Evolutionary conservation across 1,140 invertebrate species (phyloP).

Genomic region (Coptotermes formosanus): DNA sequence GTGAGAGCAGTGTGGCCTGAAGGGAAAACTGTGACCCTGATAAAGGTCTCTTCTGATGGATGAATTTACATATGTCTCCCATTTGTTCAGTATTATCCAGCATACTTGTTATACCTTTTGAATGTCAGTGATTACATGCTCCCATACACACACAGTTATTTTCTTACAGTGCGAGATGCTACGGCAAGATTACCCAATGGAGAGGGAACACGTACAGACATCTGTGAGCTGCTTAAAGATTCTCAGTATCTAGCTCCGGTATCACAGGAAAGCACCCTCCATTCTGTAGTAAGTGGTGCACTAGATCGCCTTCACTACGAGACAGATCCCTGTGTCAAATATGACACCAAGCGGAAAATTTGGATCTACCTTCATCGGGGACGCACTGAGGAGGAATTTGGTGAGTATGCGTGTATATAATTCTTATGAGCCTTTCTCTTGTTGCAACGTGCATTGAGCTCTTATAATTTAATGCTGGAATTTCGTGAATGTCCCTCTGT

Average conservation of each 20-base stretch:
- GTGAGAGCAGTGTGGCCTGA: not conserved
- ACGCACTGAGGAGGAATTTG: slow-evolving; percentile 75
- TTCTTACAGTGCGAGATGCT: slow-evolving; percentile 74
- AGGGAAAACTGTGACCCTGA: not conserved
- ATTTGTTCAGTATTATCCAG: not conserved
- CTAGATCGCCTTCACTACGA: slow-evolving; percentile 86
- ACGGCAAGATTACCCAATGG: slow-evolving; percentile 90
- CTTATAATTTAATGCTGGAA: too few species aligned
- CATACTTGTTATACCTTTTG: not conserved
- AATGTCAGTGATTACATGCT: slow-evolving; percentile 13
- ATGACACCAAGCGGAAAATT: slow-evolving; percentile 82
- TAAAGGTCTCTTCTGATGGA: not conserved
- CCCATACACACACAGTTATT: slow-evolving; percentile 34
- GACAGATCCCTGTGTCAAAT: slow-evolving; percentile 86
- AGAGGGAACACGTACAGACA: slow-evolving; percentile 87
- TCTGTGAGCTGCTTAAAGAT: slow-evolving; percentile 78
- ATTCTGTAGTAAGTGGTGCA: slow-evolving; percentile 85
- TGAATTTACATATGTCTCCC: not conserved
- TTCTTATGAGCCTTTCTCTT: too few species aligned
- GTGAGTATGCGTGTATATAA: slow-evolving; percentile 28
- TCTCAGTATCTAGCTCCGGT: slow-evolving; percentile 79
- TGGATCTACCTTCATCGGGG: slow-evolving; percentile 88
- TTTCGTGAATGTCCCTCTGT: too few species aligned
- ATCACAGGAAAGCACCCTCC: slow-evolving; percentile 55
- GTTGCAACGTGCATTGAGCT: too few species aligned